These are phyloP conservation scores for Dipodomys spectabilis DNA, from an alignment of 2,113 vertebrate genomes.

Conservation along the genomic window DNA sequence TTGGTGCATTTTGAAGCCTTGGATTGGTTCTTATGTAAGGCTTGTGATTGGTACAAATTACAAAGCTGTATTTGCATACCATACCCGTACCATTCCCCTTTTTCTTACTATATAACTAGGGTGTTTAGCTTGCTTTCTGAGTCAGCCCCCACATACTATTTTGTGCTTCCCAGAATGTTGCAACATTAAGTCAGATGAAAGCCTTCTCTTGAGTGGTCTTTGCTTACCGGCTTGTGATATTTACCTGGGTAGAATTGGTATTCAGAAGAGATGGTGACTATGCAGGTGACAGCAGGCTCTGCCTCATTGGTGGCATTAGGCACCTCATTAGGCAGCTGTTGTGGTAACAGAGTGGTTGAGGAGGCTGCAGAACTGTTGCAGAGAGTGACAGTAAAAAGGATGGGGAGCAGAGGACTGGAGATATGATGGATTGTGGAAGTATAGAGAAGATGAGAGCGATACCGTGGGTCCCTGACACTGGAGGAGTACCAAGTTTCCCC, in stretches of 20 bases:
- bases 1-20: neutral
- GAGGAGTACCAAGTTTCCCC: neutral
- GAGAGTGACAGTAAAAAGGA: no score
- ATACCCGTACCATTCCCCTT: rapidly evolving
- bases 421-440: neutral
- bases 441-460: neutral
- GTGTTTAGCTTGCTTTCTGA: neutral
- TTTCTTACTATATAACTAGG: neutral
- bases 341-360: no score
- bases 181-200: no score
- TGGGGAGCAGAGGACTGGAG: neutral
- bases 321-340: no score
- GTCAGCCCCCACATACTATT: neutral
- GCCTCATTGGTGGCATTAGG: no score
- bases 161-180: neutral
- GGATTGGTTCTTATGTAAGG: neutral
- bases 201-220: neutral
- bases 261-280: neutral
- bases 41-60: neutral
- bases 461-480: no score
- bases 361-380: no score
- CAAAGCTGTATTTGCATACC: neutral
- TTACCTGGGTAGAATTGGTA: neutral
- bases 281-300: no score
- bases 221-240: neutral